Base-by-base conservation (phyloP, 2,888 invertebrate genomes). In the Amorpha juglandis region DNA sequence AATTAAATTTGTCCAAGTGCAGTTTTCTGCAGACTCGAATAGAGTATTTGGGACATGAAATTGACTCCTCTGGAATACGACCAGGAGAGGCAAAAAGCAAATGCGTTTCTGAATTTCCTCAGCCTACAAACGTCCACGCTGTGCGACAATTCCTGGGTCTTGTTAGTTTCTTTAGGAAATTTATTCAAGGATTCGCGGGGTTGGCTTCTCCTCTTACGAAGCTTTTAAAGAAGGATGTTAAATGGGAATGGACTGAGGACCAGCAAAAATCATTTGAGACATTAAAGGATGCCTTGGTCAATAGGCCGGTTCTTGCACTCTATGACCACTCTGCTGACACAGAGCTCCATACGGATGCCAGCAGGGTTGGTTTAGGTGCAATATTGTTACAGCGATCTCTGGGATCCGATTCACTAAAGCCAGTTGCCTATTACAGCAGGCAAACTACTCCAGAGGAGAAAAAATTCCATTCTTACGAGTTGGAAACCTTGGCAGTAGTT, bases 321-420 rank as follows among this genome's bases (percentile, higher is more conserved):
- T 53, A 53, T 21, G 52, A 33, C 3, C 52, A 27, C 6, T 12
- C 14, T 14, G 52, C 52, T 33, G 12, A 14, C 6, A 11, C 27
- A 2, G 33, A 53, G 52, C 27, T 53, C 0, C 52, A 53, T 14
- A 53, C 52, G 14, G 52, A 53, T 53, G 52, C 52, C 27, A 53
- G 52, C 27, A 53, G 33, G 33, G 11, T 12, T 14, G 52, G 52
- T 6, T 6, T 53, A 53, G 52, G 33, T 1, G 52, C 33, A 33
- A 53, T 53, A 12, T 27, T 53, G 12, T 9, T 53, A 8, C 52
- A 53, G 21, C 27, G 33, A 53, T 33, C 33, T 27, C 21, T 14
- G 52, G 0, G 12, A 12, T 14, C 27, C n/a, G n/a, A n/a, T 27
- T 27, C 4, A 12, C 12, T 33, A 53, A 33, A n/a, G n/a, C 52